Evolutionary conservation across 1,140 invertebrate species (phyloP).

Genomic region (Aphidius gifuensis): DNA sequence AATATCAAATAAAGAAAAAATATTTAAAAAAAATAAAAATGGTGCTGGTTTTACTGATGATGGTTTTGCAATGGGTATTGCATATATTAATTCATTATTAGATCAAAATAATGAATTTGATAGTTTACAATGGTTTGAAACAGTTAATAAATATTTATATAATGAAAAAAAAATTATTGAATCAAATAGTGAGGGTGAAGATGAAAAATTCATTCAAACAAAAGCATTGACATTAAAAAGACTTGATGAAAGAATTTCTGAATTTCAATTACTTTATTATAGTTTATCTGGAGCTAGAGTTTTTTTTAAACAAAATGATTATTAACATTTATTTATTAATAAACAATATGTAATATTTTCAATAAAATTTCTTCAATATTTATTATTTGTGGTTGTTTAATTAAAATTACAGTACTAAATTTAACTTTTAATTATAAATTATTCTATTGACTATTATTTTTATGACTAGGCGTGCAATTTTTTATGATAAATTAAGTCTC

Average conservation of each 20-base stretch:
- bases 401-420: not conserved
- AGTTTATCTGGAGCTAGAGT: slow-evolving; percentile 91
- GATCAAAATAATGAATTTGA: slow-evolving; percentile 81
- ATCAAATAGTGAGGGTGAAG: slow-evolving; percentile 54
- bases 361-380: slow-evolving; percentile 15
- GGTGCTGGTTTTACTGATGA: slow-evolving; percentile 94
- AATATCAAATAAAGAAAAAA: slow-evolving; percentile 87
- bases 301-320: slow-evolving; percentile 72
- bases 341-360: slow-evolving; percentile 6
- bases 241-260: slow-evolving; percentile 77
- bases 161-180: slow-evolving; percentile 45
- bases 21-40: slow-evolving; percentile 82
- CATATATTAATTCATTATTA: slow-evolving; percentile 69
- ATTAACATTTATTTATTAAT: slow-evolving; percentile 24
- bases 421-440: not conserved
- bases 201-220: slow-evolving; percentile 90
- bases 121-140: slow-evolving; percentile 93
- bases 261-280: slow-evolving; percentile 89
- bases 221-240: slow-evolving; percentile 87
- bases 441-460: no score
- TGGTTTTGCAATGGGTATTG: slow-evolving; percentile 93
- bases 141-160: slow-evolving; percentile 73
- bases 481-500: no score
- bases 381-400: slow-evolving; percentile 17
- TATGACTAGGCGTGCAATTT: no score